Evolutionary conservation across 2,888 invertebrate species (phyloP), one percentile per base, ranked within the genome.

Genomic region (Lasius platythorax): DNA sequence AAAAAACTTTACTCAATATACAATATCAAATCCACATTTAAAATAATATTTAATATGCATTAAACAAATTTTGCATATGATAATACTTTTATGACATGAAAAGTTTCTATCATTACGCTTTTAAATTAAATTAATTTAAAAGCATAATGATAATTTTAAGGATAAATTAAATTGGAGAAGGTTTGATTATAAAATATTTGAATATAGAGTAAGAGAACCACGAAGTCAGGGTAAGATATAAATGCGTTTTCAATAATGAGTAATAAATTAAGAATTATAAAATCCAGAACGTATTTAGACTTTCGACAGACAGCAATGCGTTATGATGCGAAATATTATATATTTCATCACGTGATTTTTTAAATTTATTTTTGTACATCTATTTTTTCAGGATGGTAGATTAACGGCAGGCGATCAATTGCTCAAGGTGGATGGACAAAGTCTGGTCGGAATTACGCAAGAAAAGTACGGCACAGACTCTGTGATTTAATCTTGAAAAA

Each of bases 381-480:
- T 79, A 9, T 70, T 53, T 50, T 56, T 33, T n/a, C 23, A 97
- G 96, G 99, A 99, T 96, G 99, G 99, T 0, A 96, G 99, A 73
- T 96, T 99, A 83, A 98, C 98, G 92, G 99, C 99, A 87, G 99
- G 99, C 18, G 99, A 99, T 96, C 99, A 99, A 95, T 96, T 99
- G 89, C 95, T 99, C 58, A 98, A 98, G 88, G 99, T 99, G 1
- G 99, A 99, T 95, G 99, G 99, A 15, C 98, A 99, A 94, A 99
- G 99, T 92, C 96, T 99, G 82, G 97, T 99, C 85, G 99, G 97
- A 85, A 96, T 97, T 78, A 96, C 96, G 2, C 97, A 97, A 93
- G 97, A 97, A 95, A 96, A 96, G 97, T 97, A 81, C 92, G 93
- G 66, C 12, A 43, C 23, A 63, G 18, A 30, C 8, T 1, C 2